phyloP scores from a whole-genome alignment of 2,113 vertebrate genomes.

The Pristiophorus japonicus region DNA sequence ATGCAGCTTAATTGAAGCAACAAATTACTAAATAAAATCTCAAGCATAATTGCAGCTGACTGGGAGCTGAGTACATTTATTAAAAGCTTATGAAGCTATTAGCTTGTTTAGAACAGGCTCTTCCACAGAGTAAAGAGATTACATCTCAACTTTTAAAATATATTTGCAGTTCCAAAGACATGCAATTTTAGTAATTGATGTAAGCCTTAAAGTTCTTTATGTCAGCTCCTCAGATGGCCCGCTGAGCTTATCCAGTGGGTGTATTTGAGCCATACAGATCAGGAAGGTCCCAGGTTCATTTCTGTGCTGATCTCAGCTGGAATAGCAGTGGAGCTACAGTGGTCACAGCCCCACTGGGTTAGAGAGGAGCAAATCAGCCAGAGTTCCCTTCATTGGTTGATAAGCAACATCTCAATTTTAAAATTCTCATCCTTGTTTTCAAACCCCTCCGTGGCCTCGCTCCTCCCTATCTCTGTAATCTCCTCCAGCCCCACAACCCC shows the following conservation, averaged over 20 bases:
- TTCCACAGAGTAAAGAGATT: neutral
- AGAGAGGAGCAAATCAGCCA: no score
- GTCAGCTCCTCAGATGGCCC: neutral
- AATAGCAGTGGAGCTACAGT: neutral
- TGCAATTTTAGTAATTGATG: neutral
- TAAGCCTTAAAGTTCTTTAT: neutral
- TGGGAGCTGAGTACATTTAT: neutral
- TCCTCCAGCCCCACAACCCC: no score
- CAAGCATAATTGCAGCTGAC: neutral
- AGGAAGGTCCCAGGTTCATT: neutral
- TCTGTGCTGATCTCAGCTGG: neutral
- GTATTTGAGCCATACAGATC: neutral
- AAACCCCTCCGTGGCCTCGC: no score
- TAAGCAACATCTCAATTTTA: neutral
- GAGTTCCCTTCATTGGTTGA: neutral
- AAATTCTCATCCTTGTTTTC: no score
- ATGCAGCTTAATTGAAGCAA: constrained; percentile 12
- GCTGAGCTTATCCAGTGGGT: neutral
- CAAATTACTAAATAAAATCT: constrained; percentile 1
- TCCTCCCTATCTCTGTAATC: no score
- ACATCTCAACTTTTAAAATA: neutral
- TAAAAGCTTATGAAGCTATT: neutral
- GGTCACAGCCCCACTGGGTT: no score
- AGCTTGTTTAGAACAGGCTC: neutral
- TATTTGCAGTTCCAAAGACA: neutral